These are phyloP conservation scores for Stomorhina lunata DNA, from an alignment of 2,888 invertebrate genomes.

Conservation along the genomic window DNA sequence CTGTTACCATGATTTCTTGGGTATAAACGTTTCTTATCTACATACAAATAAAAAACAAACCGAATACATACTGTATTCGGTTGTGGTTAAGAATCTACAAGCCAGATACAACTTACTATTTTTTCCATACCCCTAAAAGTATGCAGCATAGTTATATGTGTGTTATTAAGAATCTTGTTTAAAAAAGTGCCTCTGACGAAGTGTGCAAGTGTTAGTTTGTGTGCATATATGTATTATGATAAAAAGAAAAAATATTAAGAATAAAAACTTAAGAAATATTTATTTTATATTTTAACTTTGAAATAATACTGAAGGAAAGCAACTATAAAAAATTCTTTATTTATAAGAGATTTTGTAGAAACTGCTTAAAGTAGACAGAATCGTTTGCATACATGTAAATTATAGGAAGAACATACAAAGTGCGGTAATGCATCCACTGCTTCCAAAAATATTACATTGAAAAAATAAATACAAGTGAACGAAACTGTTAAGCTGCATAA, in stretches of 20 bases:
- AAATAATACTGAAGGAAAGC: not conserved
- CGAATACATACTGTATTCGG: constrained; percentile 52
- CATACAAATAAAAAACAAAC: constrained; percentile 43
- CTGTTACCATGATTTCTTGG: no score
- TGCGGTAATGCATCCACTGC: not conserved
- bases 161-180: not conserved
- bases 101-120: constrained; percentile 32
- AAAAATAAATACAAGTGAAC: not conserved
- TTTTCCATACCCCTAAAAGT: constrained; percentile 28
- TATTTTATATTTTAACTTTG: constrained; percentile 41
- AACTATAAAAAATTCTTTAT: constrained; percentile 25
- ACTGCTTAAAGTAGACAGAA: constrained; percentile 9
- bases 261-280: constrained; percentile 25
- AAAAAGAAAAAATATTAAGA: not conserved
- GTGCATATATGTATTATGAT: not conserved
- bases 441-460: not conserved
- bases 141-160: not conserved
- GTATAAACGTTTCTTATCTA: no score
- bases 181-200: not conserved
- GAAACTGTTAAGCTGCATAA: not conserved
- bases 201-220: not conserved
- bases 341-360: constrained; percentile 25
- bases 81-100: constrained; percentile 45
- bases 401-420: constrained; percentile 20
- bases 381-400: constrained; percentile 18